Evolutionary conservation across 30 jellyfish, hydroid and myxozoan species (phyloP).

Genomic region (Cassiopea andromeda): DNA sequence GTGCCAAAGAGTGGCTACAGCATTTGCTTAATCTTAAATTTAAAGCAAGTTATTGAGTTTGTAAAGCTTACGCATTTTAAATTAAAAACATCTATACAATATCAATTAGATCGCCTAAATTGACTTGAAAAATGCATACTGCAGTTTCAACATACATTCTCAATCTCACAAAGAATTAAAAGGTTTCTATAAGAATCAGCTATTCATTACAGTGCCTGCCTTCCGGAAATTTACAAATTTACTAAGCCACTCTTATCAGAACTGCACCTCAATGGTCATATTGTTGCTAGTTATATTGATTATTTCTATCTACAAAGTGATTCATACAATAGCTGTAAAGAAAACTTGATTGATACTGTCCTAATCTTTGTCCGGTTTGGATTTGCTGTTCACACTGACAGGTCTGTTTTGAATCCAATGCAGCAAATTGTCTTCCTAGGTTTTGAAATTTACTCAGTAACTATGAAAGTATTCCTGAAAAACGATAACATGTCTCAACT

Average conservation of each 20-base stretch:
- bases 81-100: slow-evolving; percentile 6
- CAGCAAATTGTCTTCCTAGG: slow-evolving; percentile 35
- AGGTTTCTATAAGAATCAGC: not conserved
- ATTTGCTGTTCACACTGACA: slow-evolving; percentile 55
- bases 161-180: not conserved
- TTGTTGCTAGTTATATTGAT: slow-evolving; percentile 27
- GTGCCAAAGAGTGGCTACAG: slow-evolving; percentile 58
- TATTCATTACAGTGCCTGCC: not conserved
- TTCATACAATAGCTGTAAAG: slow-evolving; percentile 21
- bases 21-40: slow-evolving; percentile 32
- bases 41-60: slow-evolving; percentile 1
- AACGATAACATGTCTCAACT: not conserved
- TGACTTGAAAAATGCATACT: slow-evolving; percentile 51
- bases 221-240: slow-evolving; percentile 19
- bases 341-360: slow-evolving; percentile 2
- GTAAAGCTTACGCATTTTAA: slow-evolving; percentile 33
- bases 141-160: slow-evolving; percentile 22
- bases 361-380: slow-evolving; percentile 20
- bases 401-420: slow-evolving; percentile 38
- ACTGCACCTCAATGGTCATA: not conserved
- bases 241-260: slow-evolving; percentile 22
- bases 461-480: slow-evolving; percentile 48
- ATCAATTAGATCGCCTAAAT: slow-evolving; percentile 11
- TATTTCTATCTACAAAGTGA: slow-evolving; percentile 20
- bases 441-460: slow-evolving; percentile 30